These are phyloP conservation scores for Pygoscelis antarcticus DNA, from an alignment of 2,113 vertebrate genomes.

Conservation along the genomic window DNA sequence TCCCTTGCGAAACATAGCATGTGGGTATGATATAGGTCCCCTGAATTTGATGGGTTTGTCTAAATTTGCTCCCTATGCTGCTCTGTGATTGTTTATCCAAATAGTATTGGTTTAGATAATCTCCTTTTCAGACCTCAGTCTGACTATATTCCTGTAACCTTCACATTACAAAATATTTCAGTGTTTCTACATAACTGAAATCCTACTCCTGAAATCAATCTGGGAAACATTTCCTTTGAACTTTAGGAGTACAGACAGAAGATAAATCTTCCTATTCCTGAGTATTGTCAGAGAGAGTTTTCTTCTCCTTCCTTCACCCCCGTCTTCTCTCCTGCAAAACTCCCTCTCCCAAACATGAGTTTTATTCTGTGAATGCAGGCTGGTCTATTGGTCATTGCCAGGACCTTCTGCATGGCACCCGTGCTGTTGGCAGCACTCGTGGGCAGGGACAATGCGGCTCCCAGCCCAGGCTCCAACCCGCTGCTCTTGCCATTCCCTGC, in stretches of 20 bases:
- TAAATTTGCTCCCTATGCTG: background rate
- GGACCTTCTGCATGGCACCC: background rate
- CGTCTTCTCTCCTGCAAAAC: background rate
- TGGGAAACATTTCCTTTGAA: background rate
- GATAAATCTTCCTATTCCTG: background rate
- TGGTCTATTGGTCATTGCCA: rapidly evolving
- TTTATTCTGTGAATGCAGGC: background rate
- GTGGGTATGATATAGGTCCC: rapidly evolving
- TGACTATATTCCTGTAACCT: background rate
- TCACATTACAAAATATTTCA: too few species aligned
- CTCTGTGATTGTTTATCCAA: background rate
- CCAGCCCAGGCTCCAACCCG: background rate
- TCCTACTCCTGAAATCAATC: background rate
- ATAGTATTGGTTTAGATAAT: background rate
- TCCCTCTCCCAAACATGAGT: background rate
- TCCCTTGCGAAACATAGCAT: rapidly evolving
- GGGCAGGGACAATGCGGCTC: background rate
- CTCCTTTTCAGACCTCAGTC: background rate
- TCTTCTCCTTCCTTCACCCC: background rate
- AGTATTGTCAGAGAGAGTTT: background rate
- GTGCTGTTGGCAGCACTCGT: background rate
- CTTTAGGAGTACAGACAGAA: background rate
- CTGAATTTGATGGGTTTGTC: background rate
- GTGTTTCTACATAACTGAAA: background rate
- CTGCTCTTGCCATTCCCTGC: background rate